phyloP scores from a whole-genome alignment of 2,113 vertebrate genomes.

The Excalfactoria chinensis region DNA sequence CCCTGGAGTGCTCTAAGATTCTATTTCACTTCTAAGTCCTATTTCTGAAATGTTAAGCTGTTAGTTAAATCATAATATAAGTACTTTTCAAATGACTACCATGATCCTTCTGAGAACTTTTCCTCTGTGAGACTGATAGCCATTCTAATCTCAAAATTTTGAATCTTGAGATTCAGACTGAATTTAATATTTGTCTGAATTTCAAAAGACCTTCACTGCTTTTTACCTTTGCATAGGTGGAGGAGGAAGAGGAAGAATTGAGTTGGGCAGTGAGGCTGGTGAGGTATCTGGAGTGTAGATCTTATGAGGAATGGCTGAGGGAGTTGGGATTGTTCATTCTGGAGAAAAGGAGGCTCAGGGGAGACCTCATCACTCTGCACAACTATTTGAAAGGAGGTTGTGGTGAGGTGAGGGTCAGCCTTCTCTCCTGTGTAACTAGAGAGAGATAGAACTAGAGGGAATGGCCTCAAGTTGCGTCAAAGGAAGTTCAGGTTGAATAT shows the following conservation, averaged over 20 bases:
- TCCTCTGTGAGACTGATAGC: constrained; percentile 27
- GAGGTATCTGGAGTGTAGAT: too few relatives aligned
- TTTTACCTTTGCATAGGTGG: background rate
- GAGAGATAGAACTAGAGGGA: too few relatives aligned
- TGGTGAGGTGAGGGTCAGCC: too few relatives aligned
- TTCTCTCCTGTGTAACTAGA: too few relatives aligned
- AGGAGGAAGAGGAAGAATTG: background rate
- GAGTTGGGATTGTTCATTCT: too few relatives aligned
- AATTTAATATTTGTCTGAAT: constrained; percentile 16
- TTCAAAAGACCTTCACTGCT: background rate
- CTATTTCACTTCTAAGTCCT: constrained; percentile 21
- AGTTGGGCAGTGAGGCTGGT: background rate
- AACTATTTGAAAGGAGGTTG: too few relatives aligned
- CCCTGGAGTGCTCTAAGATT: constrained; percentile 10
- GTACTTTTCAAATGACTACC: background rate
- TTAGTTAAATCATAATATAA: constrained; percentile 26
- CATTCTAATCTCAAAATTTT: constrained; percentile 23
- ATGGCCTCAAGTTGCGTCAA: too few relatives aligned
- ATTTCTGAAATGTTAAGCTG: constrained; percentile 35
- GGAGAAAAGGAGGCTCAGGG: too few relatives aligned
- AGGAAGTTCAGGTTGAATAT: too few relatives aligned
- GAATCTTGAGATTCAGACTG: background rate
- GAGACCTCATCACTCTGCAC: too few relatives aligned
- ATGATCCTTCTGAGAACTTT: background rate
- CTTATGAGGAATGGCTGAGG: too few relatives aligned